Conservation (phyloP, 1,140 invertebrate genomes). For the Nasonia vitripennis region DNA sequence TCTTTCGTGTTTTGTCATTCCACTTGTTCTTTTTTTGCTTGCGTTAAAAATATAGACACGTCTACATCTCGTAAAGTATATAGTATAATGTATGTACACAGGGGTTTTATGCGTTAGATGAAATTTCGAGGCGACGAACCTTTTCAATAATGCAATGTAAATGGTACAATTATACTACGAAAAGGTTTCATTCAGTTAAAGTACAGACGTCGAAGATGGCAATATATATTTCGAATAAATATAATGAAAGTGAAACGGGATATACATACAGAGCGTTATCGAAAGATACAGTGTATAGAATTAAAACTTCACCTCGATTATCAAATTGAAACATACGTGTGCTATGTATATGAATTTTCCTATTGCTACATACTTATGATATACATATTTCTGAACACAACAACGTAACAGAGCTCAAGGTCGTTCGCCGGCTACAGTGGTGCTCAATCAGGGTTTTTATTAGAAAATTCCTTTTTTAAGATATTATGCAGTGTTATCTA, state of each 20-base stretch:
- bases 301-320: conserved; percentile 28
- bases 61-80: conserved; percentile 16
- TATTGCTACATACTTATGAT: conserved; percentile 36
- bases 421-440: no score
- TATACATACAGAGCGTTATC: not conserved
- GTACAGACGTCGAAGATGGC: not conserved
- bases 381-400: conserved; percentile 47
- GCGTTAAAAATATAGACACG: conserved; percentile 45
- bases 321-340: conserved; percentile 16
- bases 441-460: no score
- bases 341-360: conserved; percentile 22
- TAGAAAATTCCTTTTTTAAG: no score
- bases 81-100: conserved; percentile 16
- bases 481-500: no score
- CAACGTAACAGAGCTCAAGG: conserved; percentile 40
- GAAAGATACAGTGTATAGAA: not conserved
- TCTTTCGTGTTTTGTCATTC: conserved; percentile 43
- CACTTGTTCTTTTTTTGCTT: conserved; percentile 26
- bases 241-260: not conserved
- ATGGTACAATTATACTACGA: not conserved
- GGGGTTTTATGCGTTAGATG: conserved; percentile 19
- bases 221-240: not conserved
- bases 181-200: not conserved
- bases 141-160: not conserved
- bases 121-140: conserved; percentile 24